These are phyloP conservation scores for Polyommatus iphigenia DNA, from an alignment of 2,888 invertebrate genomes.

Conservation along the genomic window DNA sequence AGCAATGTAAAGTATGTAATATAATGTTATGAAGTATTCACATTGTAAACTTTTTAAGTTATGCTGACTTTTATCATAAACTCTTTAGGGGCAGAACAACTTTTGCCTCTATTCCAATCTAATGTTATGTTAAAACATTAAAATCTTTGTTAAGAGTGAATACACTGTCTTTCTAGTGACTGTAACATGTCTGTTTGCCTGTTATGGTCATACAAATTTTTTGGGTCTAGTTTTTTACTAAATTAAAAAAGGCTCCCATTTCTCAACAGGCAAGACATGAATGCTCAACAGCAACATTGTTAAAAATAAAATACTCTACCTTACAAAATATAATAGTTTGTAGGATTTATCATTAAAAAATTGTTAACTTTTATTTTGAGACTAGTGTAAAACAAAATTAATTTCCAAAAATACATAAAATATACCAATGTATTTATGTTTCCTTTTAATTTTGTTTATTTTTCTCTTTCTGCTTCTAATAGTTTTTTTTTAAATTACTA, in stretches of 20 bases:
- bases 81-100: no score
- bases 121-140: no score
- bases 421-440: neutral
- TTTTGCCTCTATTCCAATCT: no score
- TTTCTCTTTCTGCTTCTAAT: neutral
- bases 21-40: neutral
- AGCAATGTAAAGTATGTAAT: neutral
- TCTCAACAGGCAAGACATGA: neutral
- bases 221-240: neutral
- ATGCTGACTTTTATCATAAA: neutral
- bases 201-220: no score
- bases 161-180: no score
- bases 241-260: neutral
- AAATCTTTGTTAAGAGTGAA: no score
- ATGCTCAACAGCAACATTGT: neutral
- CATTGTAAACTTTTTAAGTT: neutral
- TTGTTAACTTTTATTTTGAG: neutral
- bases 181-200: no score
- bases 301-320: neutral
- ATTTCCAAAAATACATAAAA: neutral
- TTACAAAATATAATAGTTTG: neutral
- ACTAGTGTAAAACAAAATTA: constrained; percentile 2
- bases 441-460: neutral
- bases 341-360: neutral
- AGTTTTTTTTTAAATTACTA: neutral